Evolutionary conservation across 2,888 invertebrate genomes (phyloP).

Genomic region (Scrobipalpa costella): DNA sequence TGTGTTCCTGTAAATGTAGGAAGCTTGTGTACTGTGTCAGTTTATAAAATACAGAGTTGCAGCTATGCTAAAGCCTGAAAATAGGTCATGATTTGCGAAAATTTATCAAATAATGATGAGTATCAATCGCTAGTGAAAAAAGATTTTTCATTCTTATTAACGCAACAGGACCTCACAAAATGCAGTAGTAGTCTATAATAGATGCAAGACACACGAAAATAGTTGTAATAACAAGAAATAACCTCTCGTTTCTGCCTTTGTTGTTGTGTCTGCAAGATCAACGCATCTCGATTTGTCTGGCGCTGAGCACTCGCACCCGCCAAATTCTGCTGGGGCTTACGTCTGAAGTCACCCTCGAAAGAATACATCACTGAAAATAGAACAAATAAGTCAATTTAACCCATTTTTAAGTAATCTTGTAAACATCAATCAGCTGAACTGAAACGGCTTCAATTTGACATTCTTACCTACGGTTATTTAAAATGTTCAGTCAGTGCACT

Average conservation of each 20-base stretch:
- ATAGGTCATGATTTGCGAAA: slow-evolving; percentile 2
- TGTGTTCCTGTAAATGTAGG: slow-evolving; percentile 78
- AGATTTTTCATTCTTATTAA: background rate
- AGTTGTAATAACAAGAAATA: slow-evolving; percentile 30
- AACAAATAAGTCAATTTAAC: background rate
- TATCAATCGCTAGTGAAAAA: background rate
- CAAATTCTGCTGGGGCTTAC: slow-evolving; percentile 93
- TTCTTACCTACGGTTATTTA: slow-evolving; percentile 13
- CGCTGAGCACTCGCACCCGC: slow-evolving; percentile 91
- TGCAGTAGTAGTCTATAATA: background rate
- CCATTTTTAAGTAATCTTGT: slow-evolving; percentile 37
- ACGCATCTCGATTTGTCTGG: slow-evolving; percentile 83
- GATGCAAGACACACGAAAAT: background rate
- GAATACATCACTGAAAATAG: slow-evolving; percentile 80
- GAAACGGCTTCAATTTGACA: slow-evolving; percentile 13
- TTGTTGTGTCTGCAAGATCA: slow-evolving; percentile 90
- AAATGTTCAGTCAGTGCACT: slow-evolving; percentile 3
- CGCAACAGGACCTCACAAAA: background rate
- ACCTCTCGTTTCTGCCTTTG: slow-evolving; percentile 94
- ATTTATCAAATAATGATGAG: background rate
- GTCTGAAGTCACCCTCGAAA: slow-evolving; percentile 95
- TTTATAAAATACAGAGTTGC: too few relatives aligned
- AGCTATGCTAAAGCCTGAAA: background rate
- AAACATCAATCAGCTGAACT: slow-evolving; percentile 66
- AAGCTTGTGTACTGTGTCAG: slow-evolving; percentile 19